Evolutionary conservation across 1,140 invertebrate genomes (phyloP).

Genomic region (Nebria ingens): DNA sequence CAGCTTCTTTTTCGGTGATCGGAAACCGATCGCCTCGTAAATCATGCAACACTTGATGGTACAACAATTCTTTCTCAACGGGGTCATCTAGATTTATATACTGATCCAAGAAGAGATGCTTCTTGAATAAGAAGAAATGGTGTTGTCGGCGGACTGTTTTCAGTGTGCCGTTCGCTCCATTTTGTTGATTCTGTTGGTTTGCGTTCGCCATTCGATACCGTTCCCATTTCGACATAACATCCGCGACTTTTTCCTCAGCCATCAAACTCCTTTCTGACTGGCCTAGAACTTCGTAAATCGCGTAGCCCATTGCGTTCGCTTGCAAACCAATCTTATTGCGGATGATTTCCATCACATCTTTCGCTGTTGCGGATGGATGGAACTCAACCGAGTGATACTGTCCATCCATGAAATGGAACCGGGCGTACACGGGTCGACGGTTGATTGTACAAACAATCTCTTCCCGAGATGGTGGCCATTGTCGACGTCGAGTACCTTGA

Average conservation of each 20-base stretch:
- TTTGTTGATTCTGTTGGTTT: conserved; percentile 32
- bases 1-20: conserved; percentile 84
- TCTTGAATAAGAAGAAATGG: conserved; percentile 76
- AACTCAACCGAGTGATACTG: conserved; percentile 92
- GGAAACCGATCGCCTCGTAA: conserved; percentile 83
- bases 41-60: conserved; percentile 87
- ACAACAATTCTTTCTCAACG: conserved; percentile 91
- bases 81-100: conserved; percentile 76
- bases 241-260: conserved; percentile 80
- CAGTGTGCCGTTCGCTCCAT: conserved; percentile 32
- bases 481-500: conserved; percentile 72
- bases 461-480: conserved; percentile 86
- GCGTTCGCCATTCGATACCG: conserved; percentile 56
- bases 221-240: conserved; percentile 95
- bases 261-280: conserved; percentile 72
- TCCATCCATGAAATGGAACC: conserved; percentile 89
- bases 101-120: conserved; percentile 82
- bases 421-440: conserved; percentile 77
- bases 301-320: conserved; percentile 58
- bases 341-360: conserved; percentile 81
- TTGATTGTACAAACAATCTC: conserved; percentile 91
- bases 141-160: conserved; percentile 38
- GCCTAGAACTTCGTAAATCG: conserved; percentile 49
- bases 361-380: conserved; percentile 86
- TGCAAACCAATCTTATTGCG: conserved; percentile 84